Conservation (phyloP, 1,140 invertebrate genomes). For the Drosophila chauvacae region DNA sequence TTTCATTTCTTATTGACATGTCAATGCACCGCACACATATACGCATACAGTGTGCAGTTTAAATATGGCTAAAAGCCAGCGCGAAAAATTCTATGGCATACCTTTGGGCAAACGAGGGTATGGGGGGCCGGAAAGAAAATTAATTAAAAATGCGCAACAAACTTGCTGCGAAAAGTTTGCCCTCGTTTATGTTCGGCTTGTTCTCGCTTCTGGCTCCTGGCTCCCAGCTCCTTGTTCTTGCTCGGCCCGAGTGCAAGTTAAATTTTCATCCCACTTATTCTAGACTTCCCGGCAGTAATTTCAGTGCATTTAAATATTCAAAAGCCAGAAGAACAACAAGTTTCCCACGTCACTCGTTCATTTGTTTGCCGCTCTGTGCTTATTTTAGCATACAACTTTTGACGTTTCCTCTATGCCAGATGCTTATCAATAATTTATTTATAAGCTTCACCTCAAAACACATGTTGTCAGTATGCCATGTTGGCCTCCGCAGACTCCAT, state of each 20-base stretch:
- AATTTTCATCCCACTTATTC: constrained; percentile 48
- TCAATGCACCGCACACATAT: constrained; percentile 63
- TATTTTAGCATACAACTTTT: constrained; percentile 80
- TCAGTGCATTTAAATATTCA: constrained; percentile 74
- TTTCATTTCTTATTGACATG: constrained; percentile 72
- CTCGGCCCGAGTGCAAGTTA: constrained; percentile 49
- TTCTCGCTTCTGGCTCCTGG: constrained; percentile 9
- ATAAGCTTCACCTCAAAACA: constrained; percentile 82
- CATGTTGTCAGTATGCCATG: constrained; percentile 78
- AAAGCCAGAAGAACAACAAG: constrained; percentile 57
- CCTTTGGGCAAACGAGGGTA: constrained; percentile 14
- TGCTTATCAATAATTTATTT: constrained; percentile 84
- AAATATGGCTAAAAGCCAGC: constrained; percentile 56
- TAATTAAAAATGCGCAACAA: constrained; percentile 70
- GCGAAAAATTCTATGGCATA: constrained; percentile 46
- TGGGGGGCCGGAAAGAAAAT: constrained; percentile 40
- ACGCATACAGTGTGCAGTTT: constrained; percentile 16
- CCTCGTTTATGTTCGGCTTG: constrained; percentile 34
- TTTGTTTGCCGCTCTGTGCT: constrained; percentile 57
- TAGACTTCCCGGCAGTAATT: constrained; percentile 49
- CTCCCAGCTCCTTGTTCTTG: constrained; percentile 13
- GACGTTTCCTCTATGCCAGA: constrained; percentile 81
- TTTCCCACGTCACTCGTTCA: constrained; percentile 31
- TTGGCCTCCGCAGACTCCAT: constrained; percentile 30
- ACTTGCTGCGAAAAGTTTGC: constrained; percentile 54